These are phyloP conservation scores for Myrmophylax atrothorax DNA, from an alignment of 2,113 vertebrate species.

Conservation along the genomic window DNA sequence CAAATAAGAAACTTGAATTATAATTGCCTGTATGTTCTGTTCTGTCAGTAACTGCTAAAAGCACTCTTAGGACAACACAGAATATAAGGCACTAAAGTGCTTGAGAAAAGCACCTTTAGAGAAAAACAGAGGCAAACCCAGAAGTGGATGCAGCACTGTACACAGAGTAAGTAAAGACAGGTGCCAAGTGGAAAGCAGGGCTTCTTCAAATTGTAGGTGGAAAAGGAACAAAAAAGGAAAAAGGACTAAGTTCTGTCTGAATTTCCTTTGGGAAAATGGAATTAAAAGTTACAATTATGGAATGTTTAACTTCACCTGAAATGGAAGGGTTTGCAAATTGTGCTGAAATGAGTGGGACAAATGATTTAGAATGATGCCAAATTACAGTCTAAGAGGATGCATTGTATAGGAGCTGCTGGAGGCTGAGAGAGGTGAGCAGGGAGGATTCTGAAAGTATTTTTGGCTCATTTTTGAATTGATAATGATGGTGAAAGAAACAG, in stretches of 20 bases:
- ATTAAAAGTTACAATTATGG: not conserved
- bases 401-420: not conserved
- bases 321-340: not conserved
- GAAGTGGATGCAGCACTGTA: not conserved
- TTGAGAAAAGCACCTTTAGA: not conserved
- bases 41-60: not conserved
- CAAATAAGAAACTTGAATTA: not conserved
- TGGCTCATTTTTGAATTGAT: not conserved
- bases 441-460: not conserved
- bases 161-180: not conserved
- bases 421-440: not conserved
- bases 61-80: not conserved
- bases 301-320: not conserved
- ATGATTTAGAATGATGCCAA: not conserved
- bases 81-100: not conserved
- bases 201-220: not conserved
- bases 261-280: not conserved
- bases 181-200: not conserved
- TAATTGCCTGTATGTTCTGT: not conserved
- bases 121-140: not conserved
- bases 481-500: not conserved
- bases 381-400: not conserved
- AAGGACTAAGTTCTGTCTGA: not conserved
- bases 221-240: not conserved
- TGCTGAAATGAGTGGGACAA: not conserved